Evolutionary conservation across 2,888 invertebrate genomes (phyloP).

Genomic region (Danaus chrysippus): DNA sequence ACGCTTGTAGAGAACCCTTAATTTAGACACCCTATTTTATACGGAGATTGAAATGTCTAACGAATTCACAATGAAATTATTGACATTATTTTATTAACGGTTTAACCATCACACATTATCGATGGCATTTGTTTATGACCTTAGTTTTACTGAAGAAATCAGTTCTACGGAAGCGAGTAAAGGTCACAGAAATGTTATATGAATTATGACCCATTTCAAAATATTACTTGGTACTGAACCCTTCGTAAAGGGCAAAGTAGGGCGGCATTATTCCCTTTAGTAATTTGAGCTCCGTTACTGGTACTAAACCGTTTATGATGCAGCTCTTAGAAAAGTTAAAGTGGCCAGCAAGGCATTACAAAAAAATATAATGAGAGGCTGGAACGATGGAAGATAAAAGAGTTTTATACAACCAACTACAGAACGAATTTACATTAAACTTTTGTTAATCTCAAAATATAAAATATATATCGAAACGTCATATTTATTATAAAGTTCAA

Average conservation of each 20-base stretch:
- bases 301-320: constrained; percentile 74
- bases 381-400: constrained; percentile 26
- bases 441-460: constrained; percentile 9
- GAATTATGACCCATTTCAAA: constrained; percentile 66
- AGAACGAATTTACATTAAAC: constrained; percentile 17
- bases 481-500: background rate
- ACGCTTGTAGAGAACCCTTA: constrained; percentile 72
- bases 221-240: constrained; percentile 66
- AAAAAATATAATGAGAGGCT: constrained; percentile 30
- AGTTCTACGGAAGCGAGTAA: constrained; percentile 27
- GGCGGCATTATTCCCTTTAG: constrained; percentile 64
- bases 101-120: constrained; percentile 25
- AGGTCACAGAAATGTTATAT: constrained; percentile 71
- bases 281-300: constrained; percentile 71
- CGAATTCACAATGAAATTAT: constrained; percentile 32
- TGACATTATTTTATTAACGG: constrained; percentile 11
- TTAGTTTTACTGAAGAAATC: constrained; percentile 27
- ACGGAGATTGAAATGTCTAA: constrained; percentile 69
- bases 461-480: background rate
- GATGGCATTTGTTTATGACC: constrained; percentile 20
- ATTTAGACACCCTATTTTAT: constrained; percentile 77
- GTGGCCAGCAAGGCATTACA: constrained; percentile 52
- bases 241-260: constrained; percentile 70
- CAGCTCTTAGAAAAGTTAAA: constrained; percentile 69
- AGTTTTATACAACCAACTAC: constrained; percentile 25